Base-by-base conservation (phyloP, 2,797 vertebrate species). In the Argyrosomus regius region DNA sequence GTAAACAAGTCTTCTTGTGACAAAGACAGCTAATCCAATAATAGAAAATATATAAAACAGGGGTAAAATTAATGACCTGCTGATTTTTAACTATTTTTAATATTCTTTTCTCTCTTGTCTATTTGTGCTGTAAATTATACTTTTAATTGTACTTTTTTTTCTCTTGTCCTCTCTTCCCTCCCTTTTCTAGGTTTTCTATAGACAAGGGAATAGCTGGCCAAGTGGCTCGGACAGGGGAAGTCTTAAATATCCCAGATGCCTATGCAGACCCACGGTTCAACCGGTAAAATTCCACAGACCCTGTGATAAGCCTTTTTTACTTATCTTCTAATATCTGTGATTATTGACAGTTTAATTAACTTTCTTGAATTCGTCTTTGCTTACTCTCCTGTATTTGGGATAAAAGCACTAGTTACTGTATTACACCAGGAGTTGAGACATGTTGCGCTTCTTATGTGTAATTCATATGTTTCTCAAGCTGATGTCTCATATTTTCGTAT, bases 251-350 rank as follows among this genome's bases (percentile, higher is more conserved):
- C 92, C 97, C 98, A 76, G 98, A 99, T 88, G 98, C 98, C 95
- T 99, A 99, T 92, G 98, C 98, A 93, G 98, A 99, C 91, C 98
- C 98, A 24, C 97, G 98, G 90, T 99, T 99, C 91, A 99, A 99
- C 96, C 97, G 98, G 98, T 99, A 92, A 88, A 69, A 49, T n/a
- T 70, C 18, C 28, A 3, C 73, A 64, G 1, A 43, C 45, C 39
- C 31, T 58, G 0, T 14, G 1, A 18, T 12, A 14, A 28, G 22
- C 18, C 13, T 46, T 39, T 46, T 77, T 59, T 24, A 41, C 9
- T 65, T 9, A 2, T 18, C 10, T 45, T 9, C 24, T 4, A 11
- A 26, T 18, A 31, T 7, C 5, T 62, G 14, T 68, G 5, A 65
- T 77, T 20, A 65, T 68, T 3, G 0, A 72, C 17, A 24, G 35